A percentile compares a stretch with the other conserved stretches of the same genome.
These are phyloP conservation scores for Gobionotothen gibberifrons DNA, from an alignment of 2,797 vertebrate species.

Conservation along the genomic window DNA sequence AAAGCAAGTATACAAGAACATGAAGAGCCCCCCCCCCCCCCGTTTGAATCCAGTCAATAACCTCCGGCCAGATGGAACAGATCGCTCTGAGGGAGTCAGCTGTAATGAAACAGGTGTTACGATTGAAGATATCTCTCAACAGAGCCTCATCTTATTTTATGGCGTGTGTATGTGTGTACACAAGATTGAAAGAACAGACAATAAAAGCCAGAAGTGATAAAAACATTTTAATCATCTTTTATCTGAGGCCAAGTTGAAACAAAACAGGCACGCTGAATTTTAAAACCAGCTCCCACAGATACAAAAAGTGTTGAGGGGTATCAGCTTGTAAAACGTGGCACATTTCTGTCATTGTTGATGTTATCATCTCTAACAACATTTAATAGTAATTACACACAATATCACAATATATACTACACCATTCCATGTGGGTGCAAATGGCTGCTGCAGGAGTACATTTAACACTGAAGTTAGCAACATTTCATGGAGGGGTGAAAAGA, in stretches of 20 bases:
- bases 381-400: conserved; percentile 33
- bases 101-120: conserved; percentile 54
- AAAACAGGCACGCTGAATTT: conserved; percentile 30
- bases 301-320: conserved; percentile 37
- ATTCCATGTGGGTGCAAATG: conserved; percentile 44
- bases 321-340: conserved; percentile 49
- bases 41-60: conserved; percentile 15
- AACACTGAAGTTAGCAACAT: conserved; percentile 6
- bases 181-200: conserved; percentile 1
- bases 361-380: conserved; percentile 28
- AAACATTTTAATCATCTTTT: conserved; percentile 71
- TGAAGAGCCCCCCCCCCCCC: background rate
- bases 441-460: conserved; percentile 35
- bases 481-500: background rate
- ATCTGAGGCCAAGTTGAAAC: conserved; percentile 60
- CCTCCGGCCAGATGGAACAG: conserved; percentile 32
- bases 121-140: conserved; percentile 21
- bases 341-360: conserved; percentile 15
- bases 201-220: conserved; percentile 29
- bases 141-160: conserved; percentile 19
- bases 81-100: conserved; percentile 31
- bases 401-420: conserved; percentile 33
- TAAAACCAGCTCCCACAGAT: conserved; percentile 29
- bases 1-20: conserved; percentile 11
- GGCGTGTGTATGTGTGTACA: background rate